Evolutionary conservation across 2,113 vertebrate species (phyloP).

Genomic region (Sinocyclocheilus rhinocerous): DNA sequence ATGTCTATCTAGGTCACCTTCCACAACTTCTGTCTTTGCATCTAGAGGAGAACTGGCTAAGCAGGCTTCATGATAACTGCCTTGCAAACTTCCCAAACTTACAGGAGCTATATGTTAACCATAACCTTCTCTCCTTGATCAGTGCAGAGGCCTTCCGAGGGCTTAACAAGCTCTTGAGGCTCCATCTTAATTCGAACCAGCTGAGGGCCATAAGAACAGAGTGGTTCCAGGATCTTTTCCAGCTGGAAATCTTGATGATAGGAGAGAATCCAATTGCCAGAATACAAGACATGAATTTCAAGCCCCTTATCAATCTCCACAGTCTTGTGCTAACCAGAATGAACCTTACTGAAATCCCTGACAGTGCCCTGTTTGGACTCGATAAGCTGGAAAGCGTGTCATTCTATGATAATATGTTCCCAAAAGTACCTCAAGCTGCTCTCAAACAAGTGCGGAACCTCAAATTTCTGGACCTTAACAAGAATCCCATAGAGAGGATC

Average conservation of each 20-base stretch:
- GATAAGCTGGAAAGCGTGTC: slow-evolving; percentile 96
- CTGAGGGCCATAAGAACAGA: slow-evolving; percentile 85
- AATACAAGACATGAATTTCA: slow-evolving; percentile 92
- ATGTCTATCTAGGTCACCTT: slow-evolving; percentile 83
- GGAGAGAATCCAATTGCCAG: slow-evolving; percentile 93
- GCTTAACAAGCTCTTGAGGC: slow-evolving; percentile 86
- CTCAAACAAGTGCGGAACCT: slow-evolving; percentile 89
- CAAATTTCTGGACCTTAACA: slow-evolving; percentile 98
- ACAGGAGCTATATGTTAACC: slow-evolving; percentile 97
- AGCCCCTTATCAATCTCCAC: slow-evolving; percentile 89
- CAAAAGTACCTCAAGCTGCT: slow-evolving; percentile 87
- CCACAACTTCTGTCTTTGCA: slow-evolving; percentile 89
- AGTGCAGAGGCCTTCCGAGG: slow-evolving; percentile 87
- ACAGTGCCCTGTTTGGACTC: slow-evolving; percentile 88
- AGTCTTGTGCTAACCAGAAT: slow-evolving; percentile 95
- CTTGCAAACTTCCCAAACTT: slow-evolving; percentile 83
- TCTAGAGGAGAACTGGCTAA: slow-evolving; percentile 94
- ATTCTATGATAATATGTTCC: slow-evolving; percentile 94
- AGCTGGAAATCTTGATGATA: slow-evolving; percentile 96
- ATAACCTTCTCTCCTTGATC: slow-evolving; percentile 91
- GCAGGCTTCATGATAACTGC: slow-evolving; percentile 83
- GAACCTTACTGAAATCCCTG: slow-evolving; percentile 92
- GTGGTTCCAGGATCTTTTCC: slow-evolving; percentile 91
- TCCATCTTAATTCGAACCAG: slow-evolving; percentile 97
- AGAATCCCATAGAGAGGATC: slow-evolving; percentile 96